A percentile compares a stretch with the other conserved stretches of the same genome.
phyloP scores from a whole-genome alignment of 2,113 vertebrate species.

The Mastomys natalensis region DNA sequence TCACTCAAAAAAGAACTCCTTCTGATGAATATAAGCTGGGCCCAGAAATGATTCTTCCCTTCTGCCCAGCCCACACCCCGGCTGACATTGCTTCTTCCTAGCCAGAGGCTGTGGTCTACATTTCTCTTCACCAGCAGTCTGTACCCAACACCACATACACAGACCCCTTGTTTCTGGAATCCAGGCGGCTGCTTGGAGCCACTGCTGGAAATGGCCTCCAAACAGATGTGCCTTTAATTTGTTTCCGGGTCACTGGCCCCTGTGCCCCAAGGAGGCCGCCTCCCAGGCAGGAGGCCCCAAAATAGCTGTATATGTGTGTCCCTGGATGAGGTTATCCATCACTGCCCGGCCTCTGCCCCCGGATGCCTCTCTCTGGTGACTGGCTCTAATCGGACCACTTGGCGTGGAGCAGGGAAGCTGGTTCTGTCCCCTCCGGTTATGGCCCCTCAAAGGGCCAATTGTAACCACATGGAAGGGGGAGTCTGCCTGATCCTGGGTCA shows the following conservation, averaged over 20 bases:
- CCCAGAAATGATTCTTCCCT: slow-evolving; percentile 38
- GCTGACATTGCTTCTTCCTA: slow-evolving; percentile 21
- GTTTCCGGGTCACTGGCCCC: slow-evolving; percentile 93
- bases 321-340: slow-evolving; percentile 76
- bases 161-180: slow-evolving; percentile 89
- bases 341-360: slow-evolving; percentile 76
- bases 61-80: neutral
- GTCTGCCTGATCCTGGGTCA: slow-evolving; percentile 70
- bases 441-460: slow-evolving; percentile 82
- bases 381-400: slow-evolving; percentile 80
- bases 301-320: slow-evolving; percentile 88
- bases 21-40: neutral
- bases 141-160: slow-evolving; percentile 59
- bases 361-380: slow-evolving; percentile 81
- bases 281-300: slow-evolving; percentile 88
- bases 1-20: neutral
- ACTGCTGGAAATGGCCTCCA: slow-evolving; percentile 86
- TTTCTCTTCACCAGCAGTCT: neutral
- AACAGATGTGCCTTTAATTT: slow-evolving; percentile 93
- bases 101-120: slow-evolving; percentile 56
- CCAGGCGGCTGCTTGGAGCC: slow-evolving; percentile 86
- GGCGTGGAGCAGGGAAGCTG: slow-evolving; percentile 68
- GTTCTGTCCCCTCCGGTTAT: slow-evolving; percentile 68
- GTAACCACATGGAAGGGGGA: slow-evolving; percentile 73
- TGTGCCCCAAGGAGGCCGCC: slow-evolving; percentile 86